A percentile compares a stretch with the other conserved stretches of the same genome.
phyloP scores from a whole-genome alignment of 2,888 invertebrate genomes.

The Pyrgus malvae region DNA sequence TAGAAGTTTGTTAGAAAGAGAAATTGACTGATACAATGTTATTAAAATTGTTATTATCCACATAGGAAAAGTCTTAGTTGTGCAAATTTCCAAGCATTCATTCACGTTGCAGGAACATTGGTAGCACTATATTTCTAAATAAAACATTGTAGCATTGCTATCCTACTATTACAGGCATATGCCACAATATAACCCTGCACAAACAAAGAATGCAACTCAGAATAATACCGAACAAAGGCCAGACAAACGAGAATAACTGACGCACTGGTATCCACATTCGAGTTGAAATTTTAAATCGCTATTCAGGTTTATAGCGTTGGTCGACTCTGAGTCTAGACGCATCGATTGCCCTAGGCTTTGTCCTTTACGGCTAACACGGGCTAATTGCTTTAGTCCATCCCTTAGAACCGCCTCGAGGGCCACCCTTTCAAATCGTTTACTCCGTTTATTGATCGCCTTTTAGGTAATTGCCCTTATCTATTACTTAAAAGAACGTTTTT shows the following conservation, averaged over 20 bases:
- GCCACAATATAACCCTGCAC: neutral
- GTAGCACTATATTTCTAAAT: too few relatives aligned
- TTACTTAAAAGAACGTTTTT: neutral
- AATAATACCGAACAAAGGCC: constrained; percentile 13
- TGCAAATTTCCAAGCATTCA: too few relatives aligned
- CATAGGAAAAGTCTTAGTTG: too few relatives aligned
- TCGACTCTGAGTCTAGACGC: constrained; percentile 67
- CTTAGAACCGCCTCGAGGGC: neutral
- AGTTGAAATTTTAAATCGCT: constrained; percentile 39
- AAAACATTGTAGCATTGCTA: too few relatives aligned
- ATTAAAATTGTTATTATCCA: too few relatives aligned
- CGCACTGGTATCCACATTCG: constrained; percentile 21
- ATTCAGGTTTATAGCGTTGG: constrained; percentile 43
- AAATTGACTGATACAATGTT: too few relatives aligned
- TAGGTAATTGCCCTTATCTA: constrained; percentile 1
- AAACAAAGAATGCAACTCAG: constrained; percentile 4
- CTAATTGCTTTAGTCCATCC: constrained; percentile 46
- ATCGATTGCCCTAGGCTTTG: constrained; percentile 60
- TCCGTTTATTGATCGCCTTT: neutral
- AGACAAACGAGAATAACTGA: constrained; percentile 31
- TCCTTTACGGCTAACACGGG: constrained; percentile 48
- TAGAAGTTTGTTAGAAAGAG: too few relatives aligned
- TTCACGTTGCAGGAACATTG: too few relatives aligned
- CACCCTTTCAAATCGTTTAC: neutral
- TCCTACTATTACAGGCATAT: too few relatives aligned